phyloP scores from a whole-genome alignment of 2,888 invertebrate species.

The Sclerodermus sp. region DNA sequence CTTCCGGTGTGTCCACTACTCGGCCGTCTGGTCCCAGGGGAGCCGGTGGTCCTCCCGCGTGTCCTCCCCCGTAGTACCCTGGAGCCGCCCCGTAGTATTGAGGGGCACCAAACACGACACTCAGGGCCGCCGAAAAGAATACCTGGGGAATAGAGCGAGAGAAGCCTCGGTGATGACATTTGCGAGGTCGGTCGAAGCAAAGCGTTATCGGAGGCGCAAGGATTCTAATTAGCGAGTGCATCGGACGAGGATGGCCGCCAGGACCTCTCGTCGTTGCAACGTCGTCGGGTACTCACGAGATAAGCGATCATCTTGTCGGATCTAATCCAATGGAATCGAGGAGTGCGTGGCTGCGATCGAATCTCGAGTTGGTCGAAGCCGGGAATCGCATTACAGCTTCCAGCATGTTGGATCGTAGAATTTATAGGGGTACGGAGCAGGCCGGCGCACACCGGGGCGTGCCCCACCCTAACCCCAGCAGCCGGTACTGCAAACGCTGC shows the following conservation, averaged over 20 bases:
- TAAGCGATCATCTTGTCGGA: slow-evolving; percentile 22
- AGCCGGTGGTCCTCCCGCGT: slow-evolving; percentile 33
- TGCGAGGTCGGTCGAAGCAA: too few relatives aligned
- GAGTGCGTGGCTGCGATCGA: slow-evolving; percentile 16
- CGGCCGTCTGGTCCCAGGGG: slow-evolving; percentile 49
- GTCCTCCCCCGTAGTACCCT: slow-evolving; percentile 44
- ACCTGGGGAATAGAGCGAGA: too few relatives aligned
- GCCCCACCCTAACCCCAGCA: too few relatives aligned
- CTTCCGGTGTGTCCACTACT: slow-evolving; percentile 53
- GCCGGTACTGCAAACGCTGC: too few relatives aligned
- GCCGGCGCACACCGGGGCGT: background rate
- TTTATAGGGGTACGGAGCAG: slow-evolving; percentile 38
- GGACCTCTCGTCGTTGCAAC: too few relatives aligned
- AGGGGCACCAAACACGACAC: slow-evolving; percentile 36
- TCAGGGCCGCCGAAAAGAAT: slow-evolving; percentile 29
- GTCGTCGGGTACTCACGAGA: slow-evolving; percentile 31
- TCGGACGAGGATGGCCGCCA: too few relatives aligned
- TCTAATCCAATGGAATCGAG: background rate
- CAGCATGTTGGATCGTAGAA: slow-evolving; percentile 38
- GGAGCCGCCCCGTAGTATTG: slow-evolving; percentile 46
- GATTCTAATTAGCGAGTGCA: too few relatives aligned
- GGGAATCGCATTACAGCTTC: slow-evolving; percentile 38
- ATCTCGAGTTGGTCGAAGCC: slow-evolving; percentile 20
- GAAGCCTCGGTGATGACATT: too few relatives aligned
- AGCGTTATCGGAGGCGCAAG: too few relatives aligned